Conservation (phyloP, 2,113 vertebrate species). For the Xenus cinereus region DNA sequence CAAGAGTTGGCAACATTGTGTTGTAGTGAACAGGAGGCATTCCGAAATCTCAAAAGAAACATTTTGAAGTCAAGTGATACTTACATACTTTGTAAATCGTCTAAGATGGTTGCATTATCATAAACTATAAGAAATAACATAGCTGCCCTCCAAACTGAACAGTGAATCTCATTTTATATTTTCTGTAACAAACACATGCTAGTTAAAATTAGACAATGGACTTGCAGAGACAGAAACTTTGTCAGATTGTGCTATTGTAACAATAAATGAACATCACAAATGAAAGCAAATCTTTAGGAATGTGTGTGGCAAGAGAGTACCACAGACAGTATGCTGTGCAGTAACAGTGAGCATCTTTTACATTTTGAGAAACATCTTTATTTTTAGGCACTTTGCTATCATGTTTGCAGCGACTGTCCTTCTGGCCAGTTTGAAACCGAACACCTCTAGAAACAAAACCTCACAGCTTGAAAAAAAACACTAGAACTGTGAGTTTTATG, state of each 20-base stretch:
- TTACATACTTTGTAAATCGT: background rate
- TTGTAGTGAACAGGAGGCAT: background rate
- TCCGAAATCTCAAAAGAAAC: background rate
- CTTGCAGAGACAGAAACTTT: background rate
- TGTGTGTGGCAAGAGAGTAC: background rate
- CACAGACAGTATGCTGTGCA: background rate
- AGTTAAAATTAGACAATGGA: background rate
- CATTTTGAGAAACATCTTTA: background rate
- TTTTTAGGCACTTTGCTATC: constrained; percentile 35
- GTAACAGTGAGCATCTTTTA: background rate
- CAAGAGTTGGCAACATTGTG: background rate
- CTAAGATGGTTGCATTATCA: background rate
- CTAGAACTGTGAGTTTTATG: background rate
- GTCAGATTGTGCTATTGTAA: background rate
- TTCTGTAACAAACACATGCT: background rate
- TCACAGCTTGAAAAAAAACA: background rate
- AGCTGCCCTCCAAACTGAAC: background rate
- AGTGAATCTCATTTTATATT: background rate
- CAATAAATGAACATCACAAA: background rate
- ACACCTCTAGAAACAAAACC: background rate
- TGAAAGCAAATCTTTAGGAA: background rate
- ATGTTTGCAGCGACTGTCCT: background rate
- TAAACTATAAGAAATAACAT: background rate
- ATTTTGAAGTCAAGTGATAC: background rate
- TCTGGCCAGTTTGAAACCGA: background rate